A percentile compares a stretch with the other conserved stretches of the same genome.
These are phyloP conservation scores for Silurus asotus DNA, from an alignment of 2,113 vertebrate genomes.

Conservation along the genomic window DNA sequence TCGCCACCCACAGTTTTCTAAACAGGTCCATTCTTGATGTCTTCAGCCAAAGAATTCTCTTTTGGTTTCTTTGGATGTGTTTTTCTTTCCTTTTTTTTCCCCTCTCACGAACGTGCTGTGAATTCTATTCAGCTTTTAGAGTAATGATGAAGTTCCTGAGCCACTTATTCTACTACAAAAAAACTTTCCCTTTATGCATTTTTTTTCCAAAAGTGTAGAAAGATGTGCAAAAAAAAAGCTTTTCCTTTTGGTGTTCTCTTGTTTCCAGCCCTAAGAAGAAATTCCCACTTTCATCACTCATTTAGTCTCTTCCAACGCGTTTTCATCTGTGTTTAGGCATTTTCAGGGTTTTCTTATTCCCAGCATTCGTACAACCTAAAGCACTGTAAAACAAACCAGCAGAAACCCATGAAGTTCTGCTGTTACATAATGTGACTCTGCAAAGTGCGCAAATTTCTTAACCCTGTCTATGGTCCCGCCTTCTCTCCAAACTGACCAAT, in stretches of 20 bases:
- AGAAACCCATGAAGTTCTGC: not conserved
- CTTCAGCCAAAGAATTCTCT: conserved; percentile 69
- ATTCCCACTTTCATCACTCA: conserved; percentile 27
- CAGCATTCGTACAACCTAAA: not conserved
- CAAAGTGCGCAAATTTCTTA: conserved; percentile 60
- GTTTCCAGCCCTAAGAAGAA: conserved; percentile 27
- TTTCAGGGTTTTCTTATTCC: not conserved
- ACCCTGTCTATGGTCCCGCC: conserved; percentile 50
- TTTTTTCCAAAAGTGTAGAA: not conserved
- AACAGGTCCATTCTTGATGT: conserved; percentile 81
- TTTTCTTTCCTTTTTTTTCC: not conserved
- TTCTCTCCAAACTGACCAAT: conserved; percentile 58
- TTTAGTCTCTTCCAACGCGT: conserved; percentile 20
- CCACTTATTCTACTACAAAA: not conserved
- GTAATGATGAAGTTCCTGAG: not conserved
- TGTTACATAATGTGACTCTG: conserved; percentile 53
- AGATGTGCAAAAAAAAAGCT: not conserved
- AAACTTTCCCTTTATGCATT: conserved; percentile 23
- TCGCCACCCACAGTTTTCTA: conserved; percentile 79
- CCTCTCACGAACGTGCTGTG: not conserved
- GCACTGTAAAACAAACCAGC: not conserved
- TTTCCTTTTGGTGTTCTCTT: conserved; percentile 22
- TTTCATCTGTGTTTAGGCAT: conserved; percentile 33
- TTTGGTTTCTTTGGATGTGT: not conserved
- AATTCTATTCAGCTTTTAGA: not conserved